Conservation (phyloP, 2,888 invertebrate species). For the Nomada ruficornis region DNA sequence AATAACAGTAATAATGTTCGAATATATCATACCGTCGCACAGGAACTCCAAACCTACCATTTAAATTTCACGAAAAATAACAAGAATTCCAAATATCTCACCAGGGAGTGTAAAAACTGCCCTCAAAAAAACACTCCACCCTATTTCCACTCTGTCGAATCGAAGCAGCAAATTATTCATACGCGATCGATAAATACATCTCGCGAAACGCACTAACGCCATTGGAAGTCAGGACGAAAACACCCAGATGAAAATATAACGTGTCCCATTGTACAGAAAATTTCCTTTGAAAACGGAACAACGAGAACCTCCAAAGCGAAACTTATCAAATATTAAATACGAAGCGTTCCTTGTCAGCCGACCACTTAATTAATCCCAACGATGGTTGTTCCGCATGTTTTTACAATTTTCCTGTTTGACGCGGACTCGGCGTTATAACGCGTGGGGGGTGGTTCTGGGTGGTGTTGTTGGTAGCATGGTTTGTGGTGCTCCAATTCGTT, state of each 20-base stretch:
- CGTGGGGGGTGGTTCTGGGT: slow-evolving; percentile 29
- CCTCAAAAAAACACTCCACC: neutral
- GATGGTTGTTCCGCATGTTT: slow-evolving; percentile 14
- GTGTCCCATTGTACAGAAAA: neutral
- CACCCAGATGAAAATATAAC: slow-evolving; percentile 3
- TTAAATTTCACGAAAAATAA: neutral
- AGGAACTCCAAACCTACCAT: too few relatives aligned
- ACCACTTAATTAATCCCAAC: slow-evolving; percentile 28
- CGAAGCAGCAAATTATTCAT: neutral
- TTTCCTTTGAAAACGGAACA: too few relatives aligned
- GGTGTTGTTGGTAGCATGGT: slow-evolving; percentile 52
- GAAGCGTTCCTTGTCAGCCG: slow-evolving; percentile 12
- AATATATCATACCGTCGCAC: too few relatives aligned
- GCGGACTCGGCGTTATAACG: slow-evolving; percentile 55
- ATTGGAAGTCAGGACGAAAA: neutral
- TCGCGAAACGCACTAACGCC: neutral
- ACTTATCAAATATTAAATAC: slow-evolving; percentile 26
- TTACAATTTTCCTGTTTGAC: slow-evolving; percentile 33
- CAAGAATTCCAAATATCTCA: neutral
- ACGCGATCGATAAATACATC: neutral
- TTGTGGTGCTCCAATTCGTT: slow-evolving; percentile 59
- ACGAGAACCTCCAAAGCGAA: neutral
- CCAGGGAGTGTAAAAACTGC: neutral
- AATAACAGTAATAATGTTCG: neutral
- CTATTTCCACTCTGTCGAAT: neutral